phyloP scores from a whole-genome alignment of 1,140 invertebrate genomes.

The Teleogryllus occipitalis region DNA sequence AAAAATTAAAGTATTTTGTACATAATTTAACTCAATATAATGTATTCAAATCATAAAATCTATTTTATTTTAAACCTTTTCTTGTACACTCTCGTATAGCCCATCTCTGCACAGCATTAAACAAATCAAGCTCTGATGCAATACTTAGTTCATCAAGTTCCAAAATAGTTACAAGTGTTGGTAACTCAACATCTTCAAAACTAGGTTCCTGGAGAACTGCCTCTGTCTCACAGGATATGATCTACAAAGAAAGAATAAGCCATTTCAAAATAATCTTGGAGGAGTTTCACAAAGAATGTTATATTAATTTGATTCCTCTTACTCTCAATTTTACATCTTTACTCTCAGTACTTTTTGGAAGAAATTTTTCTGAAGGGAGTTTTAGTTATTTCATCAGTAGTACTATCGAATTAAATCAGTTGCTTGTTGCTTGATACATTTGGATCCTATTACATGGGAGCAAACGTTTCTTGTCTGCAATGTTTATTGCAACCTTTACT shows the following conservation, averaged over 20 bases:
- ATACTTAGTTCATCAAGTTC: constrained; percentile 63
- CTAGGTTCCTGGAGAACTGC: constrained; percentile 62
- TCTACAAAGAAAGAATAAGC: constrained; percentile 37
- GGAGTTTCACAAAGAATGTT: background rate
- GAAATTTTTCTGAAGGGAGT: constrained; percentile 34
- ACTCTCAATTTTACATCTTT: background rate
- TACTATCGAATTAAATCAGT: constrained; percentile 28
- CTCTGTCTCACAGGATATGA: constrained; percentile 62
- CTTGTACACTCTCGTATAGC: constrained; percentile 37
- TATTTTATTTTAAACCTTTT: constrained; percentile 27
- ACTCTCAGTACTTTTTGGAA: background rate
- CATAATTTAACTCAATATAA: background rate
- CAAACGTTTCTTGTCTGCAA: no score
- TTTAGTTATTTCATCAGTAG: constrained; percentile 70
- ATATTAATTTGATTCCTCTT: background rate
- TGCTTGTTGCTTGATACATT: no score
- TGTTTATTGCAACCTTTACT: no score
- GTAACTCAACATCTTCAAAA: constrained; percentile 65
- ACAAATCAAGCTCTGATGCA: constrained; percentile 64
- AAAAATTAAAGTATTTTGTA: background rate
- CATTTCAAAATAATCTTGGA: background rate
- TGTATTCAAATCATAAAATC: background rate
- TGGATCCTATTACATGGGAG: no score
- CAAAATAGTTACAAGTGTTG: constrained; percentile 62
- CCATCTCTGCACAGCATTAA: constrained; percentile 61